phyloP scores from a whole-genome alignment of 2,113 vertebrate species.

The Acrocephalus kingi region DNA sequence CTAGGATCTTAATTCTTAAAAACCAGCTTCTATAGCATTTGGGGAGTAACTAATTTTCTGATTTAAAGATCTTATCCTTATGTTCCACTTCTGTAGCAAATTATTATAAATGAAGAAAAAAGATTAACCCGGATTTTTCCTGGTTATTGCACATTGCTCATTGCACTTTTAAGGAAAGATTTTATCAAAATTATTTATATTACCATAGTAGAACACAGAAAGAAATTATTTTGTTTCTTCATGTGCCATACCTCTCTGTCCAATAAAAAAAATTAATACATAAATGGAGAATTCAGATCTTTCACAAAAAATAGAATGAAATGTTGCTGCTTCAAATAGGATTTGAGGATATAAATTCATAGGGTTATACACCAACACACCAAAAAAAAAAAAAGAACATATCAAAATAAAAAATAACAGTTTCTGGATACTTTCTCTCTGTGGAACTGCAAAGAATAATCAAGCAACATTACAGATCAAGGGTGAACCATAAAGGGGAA shows the following conservation, averaged over 20 bases:
- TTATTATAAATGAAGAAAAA: background rate
- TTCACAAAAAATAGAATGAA: background rate
- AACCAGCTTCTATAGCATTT: background rate
- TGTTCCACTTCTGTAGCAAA: background rate
- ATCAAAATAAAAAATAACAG: background rate
- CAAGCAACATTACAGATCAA: background rate
- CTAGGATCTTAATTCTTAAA: background rate
- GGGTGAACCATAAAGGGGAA: background rate
- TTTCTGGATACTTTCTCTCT: background rate
- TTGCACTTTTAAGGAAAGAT: background rate
- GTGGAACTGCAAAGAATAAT: background rate
- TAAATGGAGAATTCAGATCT: background rate
- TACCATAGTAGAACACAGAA: background rate
- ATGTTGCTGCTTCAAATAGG: background rate
- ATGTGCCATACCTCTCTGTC: background rate
- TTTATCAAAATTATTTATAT: background rate
- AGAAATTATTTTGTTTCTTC: background rate
- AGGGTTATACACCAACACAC: background rate
- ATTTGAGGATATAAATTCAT: background rate
- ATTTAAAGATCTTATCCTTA: background rate
- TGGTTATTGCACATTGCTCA: background rate
- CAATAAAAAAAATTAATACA: background rate
- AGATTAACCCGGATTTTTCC: background rate
- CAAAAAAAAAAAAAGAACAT: background rate
- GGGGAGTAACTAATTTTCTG: background rate